A percentile compares a stretch with the other conserved stretches of the same genome.
Conservation (phyloP, 2,113 vertebrate genomes). For the Regulus satrapa region DNA sequence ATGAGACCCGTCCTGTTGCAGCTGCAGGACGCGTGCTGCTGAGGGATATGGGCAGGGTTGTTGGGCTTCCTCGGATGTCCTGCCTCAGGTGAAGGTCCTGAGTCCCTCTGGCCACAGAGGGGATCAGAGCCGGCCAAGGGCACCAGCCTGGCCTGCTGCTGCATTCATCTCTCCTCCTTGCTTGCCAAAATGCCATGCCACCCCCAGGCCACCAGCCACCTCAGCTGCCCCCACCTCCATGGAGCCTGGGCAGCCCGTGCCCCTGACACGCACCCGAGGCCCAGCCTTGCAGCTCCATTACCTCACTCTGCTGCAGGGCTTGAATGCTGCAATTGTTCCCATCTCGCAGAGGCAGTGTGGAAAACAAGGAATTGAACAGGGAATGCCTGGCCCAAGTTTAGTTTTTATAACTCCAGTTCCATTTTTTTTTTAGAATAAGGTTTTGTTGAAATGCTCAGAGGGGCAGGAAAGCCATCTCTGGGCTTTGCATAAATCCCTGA, state of each 20-base stretch:
- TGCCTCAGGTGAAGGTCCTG: not conserved
- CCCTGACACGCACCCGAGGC: fast-evolving
- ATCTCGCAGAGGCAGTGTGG: fast-evolving
- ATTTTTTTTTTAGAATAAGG: not conserved
- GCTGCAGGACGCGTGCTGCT: fast-evolving
- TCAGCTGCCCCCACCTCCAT: fast-evolving
- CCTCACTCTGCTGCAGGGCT: not conserved
- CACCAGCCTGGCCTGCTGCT: not conserved
- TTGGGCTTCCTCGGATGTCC: fast-evolving
- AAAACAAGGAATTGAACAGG: not conserved
- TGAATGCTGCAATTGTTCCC: not conserved
- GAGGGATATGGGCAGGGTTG: fast-evolving
- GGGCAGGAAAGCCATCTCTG: not conserved
- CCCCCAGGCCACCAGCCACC: not conserved
- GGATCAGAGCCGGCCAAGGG: not conserved
- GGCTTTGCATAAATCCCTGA: not conserved
- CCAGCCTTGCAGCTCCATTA: fast-evolving
- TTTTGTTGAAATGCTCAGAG: not conserved
- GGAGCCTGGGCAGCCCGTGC: fast-evolving
- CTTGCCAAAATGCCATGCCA: not conserved
- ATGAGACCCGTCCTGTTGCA: fast-evolving
- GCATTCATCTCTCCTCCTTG: fast-evolving
- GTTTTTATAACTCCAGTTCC: not conserved
- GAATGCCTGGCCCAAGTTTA: not conserved
- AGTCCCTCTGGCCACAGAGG: fast-evolving